Base-by-base conservation (phyloP, 2,113 vertebrate genomes). In the Anoplopoma fimbria region DNA sequence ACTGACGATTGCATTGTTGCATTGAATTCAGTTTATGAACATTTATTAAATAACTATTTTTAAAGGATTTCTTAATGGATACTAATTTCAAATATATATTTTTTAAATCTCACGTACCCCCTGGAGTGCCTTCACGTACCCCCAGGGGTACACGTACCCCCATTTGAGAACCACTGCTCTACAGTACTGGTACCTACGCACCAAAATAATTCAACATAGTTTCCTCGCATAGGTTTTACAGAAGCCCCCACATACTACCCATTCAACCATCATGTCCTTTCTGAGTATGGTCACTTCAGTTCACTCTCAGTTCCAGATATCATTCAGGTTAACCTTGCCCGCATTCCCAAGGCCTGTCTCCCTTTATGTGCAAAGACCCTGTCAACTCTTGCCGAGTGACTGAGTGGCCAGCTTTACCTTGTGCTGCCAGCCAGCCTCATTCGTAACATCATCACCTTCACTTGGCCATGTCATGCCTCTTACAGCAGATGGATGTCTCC, bases 361-460 rank as follows among this genome's bases (percentile, higher is more conserved):
- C 67, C 71, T 63, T 69, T 81, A 71, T 70, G 60, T 77, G 79
- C 67, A 80, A 38, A 83, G 86, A 79, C 62, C 86, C 83, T 85
- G 81, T 89, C 86, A 87, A 68, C 80, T 69, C 62, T 63, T 51
- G 65, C 64, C 69, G 81, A 89, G 73, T 88, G 89, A 95, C 90
- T 38, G 90, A 92, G 89, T 73, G 74, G 75, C 75, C 81, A 72
- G 75, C 76, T 33, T 94, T 88, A 92, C 94, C 94, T 95, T 94
- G 94, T 86, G 88, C 87, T 79, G 85, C 82, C 87, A 88, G 77
- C 85, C 83, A 67, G 69, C 84, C 89, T 91, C 93, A 95, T 95
- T 87, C 90, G 94, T 94, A 93, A 93, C 91, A 87, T 86, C 94
- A 88, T 94, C 93, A 94, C 94, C 91, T 93, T 93, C 89, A 90